phyloP scores from a whole-genome alignment of 2,888 invertebrate species.

The Tenthredo livida region DNA sequence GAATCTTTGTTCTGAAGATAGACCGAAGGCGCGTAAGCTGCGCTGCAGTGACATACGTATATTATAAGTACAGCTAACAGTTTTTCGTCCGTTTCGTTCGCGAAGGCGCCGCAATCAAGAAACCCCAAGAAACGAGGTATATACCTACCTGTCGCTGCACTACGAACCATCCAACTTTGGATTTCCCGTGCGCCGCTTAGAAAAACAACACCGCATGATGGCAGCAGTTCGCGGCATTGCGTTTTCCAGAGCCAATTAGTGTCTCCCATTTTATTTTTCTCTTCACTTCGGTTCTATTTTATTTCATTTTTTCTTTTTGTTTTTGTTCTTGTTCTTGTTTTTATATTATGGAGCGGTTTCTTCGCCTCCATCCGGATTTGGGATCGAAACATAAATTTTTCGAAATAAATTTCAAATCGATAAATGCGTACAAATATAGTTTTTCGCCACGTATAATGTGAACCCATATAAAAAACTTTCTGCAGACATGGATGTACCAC shows the following conservation, averaged over 20 bases:
- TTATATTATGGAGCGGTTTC: background rate
- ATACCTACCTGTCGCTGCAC: background rate
- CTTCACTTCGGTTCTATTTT: background rate
- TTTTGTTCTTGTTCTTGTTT: background rate
- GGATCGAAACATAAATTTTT: too few species aligned
- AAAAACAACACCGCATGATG: constrained; percentile 1
- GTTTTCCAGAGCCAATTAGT: constrained; percentile 12
- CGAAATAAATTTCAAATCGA: too few species aligned
- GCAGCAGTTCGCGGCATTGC: constrained; percentile 1
- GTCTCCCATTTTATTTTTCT: background rate
- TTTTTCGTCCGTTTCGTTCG: constrained; percentile 27
- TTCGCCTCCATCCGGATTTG: background rate
- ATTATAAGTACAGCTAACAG: constrained; percentile 26
- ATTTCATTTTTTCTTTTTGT: background rate
- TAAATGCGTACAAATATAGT: too few species aligned
- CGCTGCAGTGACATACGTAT: background rate
- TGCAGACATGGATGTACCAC: too few species aligned
- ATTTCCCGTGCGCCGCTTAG: constrained; percentile 45
- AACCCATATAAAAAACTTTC: too few species aligned
- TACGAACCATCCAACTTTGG: constrained; percentile 29
- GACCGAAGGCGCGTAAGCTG: constrained; percentile 18
- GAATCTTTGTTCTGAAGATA: constrained; percentile 12
- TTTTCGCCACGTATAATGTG: too few species aligned
- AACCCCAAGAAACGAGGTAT: constrained; percentile 9
- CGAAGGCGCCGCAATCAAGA: constrained; percentile 46